Evolutionary conservation across 2,888 invertebrate species (phyloP), one percentile per base, ranked within the genome.

Genomic region (Stenoptilia bipunctidactyla): DNA sequence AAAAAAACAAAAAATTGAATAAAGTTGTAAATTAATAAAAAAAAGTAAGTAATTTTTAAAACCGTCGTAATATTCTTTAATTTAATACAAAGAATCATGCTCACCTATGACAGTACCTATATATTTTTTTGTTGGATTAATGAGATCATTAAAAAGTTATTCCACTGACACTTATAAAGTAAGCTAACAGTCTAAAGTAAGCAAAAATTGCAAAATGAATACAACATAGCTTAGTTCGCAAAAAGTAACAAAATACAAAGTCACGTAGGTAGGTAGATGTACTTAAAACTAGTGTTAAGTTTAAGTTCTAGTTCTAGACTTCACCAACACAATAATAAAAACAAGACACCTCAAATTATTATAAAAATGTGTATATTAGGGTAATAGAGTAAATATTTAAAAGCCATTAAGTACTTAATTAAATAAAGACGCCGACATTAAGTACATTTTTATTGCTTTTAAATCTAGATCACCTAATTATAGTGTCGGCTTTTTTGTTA

Each of bases 201-300:
- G 30, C 30, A 30, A 30, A 30, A 30, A 8, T 30, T 9, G 5
- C 9, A 30, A 30, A 30, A 9, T 8, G 30, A 30, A n/a, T 44
- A 48, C 40, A 42, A 45, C 41, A 35, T 34, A 1, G 56, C 51
- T 40, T 36, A 30, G 4, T 30, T 30, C 10, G 35, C 25, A 13
- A 39, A 40, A 50, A 51, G 47, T 42, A 30, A 44, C 60, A 57
- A 54, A 58, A 60, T 61, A 55, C 53, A 53, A 51, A 39, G 47
- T 55, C 53, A 55, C 56, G 54, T 53, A 49, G 42, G 34, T 41
- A 35, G 34, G 15, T 15, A 39, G 33, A 6, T 36, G 5, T 14
- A 15, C 30, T 33, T 34, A 39, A n/a, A 2, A 27, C 45, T 37
- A 42, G 38, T 43, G 15, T 36, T 38, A 36, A 38, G 37, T 48